Percentiles rank a stretch among this genome's conserved stretches.
phyloP scores from a whole-genome alignment of 2,113 vertebrate species.

The Eurystomus gularis region DNA sequence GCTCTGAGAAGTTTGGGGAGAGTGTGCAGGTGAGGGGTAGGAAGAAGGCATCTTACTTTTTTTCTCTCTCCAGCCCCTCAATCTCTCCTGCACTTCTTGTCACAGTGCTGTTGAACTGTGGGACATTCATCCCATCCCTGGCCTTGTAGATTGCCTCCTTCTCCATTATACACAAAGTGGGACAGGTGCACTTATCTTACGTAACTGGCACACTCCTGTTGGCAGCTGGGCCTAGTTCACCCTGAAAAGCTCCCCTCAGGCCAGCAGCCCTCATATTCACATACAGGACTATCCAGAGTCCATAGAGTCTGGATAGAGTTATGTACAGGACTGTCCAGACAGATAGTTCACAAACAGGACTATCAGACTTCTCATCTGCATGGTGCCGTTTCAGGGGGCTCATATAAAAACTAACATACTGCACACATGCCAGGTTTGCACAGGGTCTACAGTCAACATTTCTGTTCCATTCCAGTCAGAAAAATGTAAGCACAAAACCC shows the following conservation, averaged over 20 bases:
- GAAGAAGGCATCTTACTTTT: neutral
- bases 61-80: neutral
- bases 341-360: too few species aligned
- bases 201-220: neutral
- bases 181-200: neutral
- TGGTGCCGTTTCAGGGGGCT: neutral
- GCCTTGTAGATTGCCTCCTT: neutral
- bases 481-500: neutral
- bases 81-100: neutral
- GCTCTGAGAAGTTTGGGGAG: neutral
- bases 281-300: neutral
- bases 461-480: neutral
- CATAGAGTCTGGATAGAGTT: too few species aligned
- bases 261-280: neutral
- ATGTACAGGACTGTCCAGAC: too few species aligned
- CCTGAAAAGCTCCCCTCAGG: neutral
- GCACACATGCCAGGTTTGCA: rapidly evolving
- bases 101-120: neutral
- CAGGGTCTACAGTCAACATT: neutral
- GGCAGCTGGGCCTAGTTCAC: neutral
- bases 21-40: neutral
- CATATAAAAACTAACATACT: neutral
- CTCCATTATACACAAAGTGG: neutral
- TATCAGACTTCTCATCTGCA: neutral
- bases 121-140: neutral